Conservation (phyloP, 23 tunicate species). For the Trididemnum clinides region DNA sequence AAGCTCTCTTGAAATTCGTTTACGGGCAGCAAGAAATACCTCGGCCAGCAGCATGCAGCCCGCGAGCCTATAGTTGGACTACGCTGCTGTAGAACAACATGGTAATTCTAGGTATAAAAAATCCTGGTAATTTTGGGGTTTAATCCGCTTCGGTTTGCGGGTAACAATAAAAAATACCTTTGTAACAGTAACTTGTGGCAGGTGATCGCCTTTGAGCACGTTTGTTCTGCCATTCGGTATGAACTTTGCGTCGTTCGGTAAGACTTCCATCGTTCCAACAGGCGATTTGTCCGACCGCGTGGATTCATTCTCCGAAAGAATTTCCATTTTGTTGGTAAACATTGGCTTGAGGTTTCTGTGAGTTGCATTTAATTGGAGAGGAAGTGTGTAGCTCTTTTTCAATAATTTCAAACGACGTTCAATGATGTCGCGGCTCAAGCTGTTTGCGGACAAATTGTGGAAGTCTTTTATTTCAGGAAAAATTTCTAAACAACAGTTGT, state of each 20-base stretch:
- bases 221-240: background rate
- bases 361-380: background rate
- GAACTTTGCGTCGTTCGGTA: background rate
- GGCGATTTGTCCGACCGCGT: background rate
- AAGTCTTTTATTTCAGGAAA: conserved; percentile 21
- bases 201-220: background rate
- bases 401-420: background rate
- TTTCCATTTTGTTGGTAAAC: background rate
- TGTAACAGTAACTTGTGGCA: conserved; percentile 4
- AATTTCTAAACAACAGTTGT: background rate
- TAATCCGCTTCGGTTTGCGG: no score
- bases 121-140: no score
- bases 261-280: background rate
- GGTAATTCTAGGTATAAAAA: no score
- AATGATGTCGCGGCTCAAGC: background rate
- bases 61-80: no score
- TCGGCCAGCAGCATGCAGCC: no score
- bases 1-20: no score
- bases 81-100: no score
- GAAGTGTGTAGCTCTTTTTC: conserved; percentile 4
- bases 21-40: no score
- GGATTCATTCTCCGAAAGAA: background rate
- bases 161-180: no score
- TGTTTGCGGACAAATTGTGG: background rate
- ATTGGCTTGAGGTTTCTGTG: background rate